Evolutionary conservation across 2,113 vertebrate genomes (phyloP), one percentile per base, ranked within the genome.

Genomic region (Entelurus aequoreus): DNA sequence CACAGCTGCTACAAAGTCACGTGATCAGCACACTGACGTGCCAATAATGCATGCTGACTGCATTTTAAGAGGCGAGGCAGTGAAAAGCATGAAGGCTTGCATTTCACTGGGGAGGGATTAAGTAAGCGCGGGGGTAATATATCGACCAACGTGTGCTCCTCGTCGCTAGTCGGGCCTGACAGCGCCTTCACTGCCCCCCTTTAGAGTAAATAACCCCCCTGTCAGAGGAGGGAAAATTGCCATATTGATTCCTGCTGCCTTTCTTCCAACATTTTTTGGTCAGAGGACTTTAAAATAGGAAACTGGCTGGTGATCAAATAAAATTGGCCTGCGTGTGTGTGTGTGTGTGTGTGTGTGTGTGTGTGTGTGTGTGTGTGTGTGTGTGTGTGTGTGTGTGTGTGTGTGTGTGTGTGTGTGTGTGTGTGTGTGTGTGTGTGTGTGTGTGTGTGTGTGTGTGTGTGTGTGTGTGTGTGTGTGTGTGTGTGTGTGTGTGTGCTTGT

Each of bases 221-320:
- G 79, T 83, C 84, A 81, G 81, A 86, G 82, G 44, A 75, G 75
- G 77, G 78, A 86, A 88, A 88, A 86, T 86, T 82, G 76, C 69
- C 75, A 69, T 87, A 90, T 90, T 87, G 89, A 90, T 90, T 86
- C 62, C 57, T 7, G 15, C 68, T 46, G 80, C 65, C 56, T 63
- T 78, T 80, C 71, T 64, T 60, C 46, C 57, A 60, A 63, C 68
- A 78, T 55, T 79, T 77, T 75, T 68, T 28, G 28, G 65, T 73
- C 63, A 57, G 48, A 68, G 38, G 38, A 21, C 60, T 69, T 65
- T 56, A 6, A 46, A 44, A 15, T 47, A 19, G 58, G 6, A 50
- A 47, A 56, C 50, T 15, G 15, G 60, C 35, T 57, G 38, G 47
- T 5, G 14, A 15, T 48, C 59, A 56, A 16, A 13, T 36, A 59